These are phyloP conservation scores for Montipora sp. DNA, from an alignment of 64 coral and sea anemone genomes.

Conservation along the genomic window DNA sequence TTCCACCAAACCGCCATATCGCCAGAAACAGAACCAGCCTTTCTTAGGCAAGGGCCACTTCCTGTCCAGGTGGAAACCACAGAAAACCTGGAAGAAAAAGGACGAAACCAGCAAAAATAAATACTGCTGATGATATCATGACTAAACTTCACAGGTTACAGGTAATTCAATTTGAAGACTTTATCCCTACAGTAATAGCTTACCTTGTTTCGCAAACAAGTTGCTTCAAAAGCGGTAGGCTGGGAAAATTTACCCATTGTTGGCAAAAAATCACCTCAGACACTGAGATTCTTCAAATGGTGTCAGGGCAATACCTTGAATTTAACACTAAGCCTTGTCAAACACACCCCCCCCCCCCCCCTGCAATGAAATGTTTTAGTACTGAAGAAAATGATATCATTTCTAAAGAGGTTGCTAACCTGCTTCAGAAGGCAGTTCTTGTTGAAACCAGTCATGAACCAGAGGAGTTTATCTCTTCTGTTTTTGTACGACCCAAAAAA, in stretches of 20 bases:
- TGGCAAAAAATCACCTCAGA: slow-evolving; percentile 47
- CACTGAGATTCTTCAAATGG: slow-evolving; percentile 43
- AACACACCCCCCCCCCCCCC: background rate
- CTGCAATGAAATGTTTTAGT: background rate
- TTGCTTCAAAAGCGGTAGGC: slow-evolving; percentile 28
- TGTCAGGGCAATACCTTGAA: slow-evolving; percentile 27
- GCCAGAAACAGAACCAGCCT: slow-evolving; percentile 1
- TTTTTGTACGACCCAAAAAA: slow-evolving; percentile 29
- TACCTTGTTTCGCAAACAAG: slow-evolving; percentile 41
- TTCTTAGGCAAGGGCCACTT: no score
- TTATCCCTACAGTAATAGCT: slow-evolving; percentile 12
- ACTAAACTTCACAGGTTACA: background rate
- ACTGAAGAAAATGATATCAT: background rate
- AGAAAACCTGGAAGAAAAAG: slow-evolving; percentile 34
- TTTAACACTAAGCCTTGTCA: background rate
- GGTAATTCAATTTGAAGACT: slow-evolving; percentile 17
- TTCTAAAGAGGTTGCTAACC: background rate
- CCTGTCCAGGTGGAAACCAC: background rate
- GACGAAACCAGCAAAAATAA: background rate
- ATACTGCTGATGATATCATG: background rate
- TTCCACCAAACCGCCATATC: background rate
- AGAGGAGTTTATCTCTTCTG: slow-evolving; percentile 21
- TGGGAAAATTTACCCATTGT: slow-evolving; percentile 8
- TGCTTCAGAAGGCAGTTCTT: slow-evolving; percentile 11
- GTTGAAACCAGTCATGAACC: background rate